These are phyloP conservation scores for Orius insidiosus DNA, from an alignment of 1,140 invertebrate species.

Conservation along the genomic window DNA sequence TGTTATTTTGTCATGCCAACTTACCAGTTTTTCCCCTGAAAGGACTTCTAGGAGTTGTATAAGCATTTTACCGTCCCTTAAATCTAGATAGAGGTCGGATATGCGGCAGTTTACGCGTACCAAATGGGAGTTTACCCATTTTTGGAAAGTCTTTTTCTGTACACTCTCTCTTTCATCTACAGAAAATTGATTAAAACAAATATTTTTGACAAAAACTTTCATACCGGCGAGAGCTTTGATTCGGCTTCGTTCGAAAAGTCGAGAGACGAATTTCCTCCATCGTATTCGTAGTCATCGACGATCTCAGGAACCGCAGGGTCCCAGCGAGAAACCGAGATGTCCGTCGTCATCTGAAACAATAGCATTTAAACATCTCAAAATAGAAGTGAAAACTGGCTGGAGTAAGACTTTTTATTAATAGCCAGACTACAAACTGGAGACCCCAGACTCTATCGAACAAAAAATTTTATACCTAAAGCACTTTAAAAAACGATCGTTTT, in stretches of 20 bases:
- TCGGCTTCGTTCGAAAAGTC: constrained; percentile 93
- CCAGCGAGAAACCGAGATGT: constrained; percentile 90
- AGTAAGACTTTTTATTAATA: too few species aligned
- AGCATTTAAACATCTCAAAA: not conserved
- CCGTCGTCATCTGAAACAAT: constrained; percentile 68
- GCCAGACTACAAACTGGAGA: too few species aligned
- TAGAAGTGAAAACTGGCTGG: not conserved
- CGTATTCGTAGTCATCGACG: constrained; percentile 94
- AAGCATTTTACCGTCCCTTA: constrained; percentile 95
- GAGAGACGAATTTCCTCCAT: constrained; percentile 95
- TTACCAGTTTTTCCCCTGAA: constrained; percentile 81
- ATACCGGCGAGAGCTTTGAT: constrained; percentile 95
- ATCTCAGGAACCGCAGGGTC: constrained; percentile 73
- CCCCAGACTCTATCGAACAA: too few species aligned
- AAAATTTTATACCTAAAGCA: too few species aligned
- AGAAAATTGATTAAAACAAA: constrained; percentile 12
- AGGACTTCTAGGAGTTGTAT: constrained; percentile 94
- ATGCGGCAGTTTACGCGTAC: constrained; percentile 90
- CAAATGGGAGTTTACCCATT: constrained; percentile 99
- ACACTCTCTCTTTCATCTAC: constrained; percentile 97
- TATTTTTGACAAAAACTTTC: constrained; percentile 18
- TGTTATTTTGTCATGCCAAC: too few species aligned
- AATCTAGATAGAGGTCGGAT: constrained; percentile 88
- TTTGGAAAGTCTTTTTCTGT: constrained; percentile 99
- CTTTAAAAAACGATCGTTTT: too few species aligned